Percentiles rank a stretch among this genome's conserved stretches.
These are phyloP conservation scores for Melanitta fusca DNA, from an alignment of 2,797 vertebrate genomes.

Conservation along the genomic window DNA sequence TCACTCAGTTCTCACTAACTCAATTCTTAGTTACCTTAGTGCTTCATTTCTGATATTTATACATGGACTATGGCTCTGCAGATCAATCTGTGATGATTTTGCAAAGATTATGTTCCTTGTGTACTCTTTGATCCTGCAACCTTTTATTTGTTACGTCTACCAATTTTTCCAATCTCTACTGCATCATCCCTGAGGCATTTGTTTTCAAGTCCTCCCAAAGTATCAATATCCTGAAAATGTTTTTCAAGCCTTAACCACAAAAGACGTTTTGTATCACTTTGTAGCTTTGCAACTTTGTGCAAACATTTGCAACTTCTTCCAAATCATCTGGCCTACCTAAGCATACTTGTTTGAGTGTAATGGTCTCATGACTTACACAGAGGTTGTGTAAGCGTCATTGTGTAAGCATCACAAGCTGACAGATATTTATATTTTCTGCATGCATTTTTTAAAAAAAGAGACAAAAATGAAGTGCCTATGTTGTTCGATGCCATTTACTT, in stretches of 20 bases:
- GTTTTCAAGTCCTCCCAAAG: neutral
- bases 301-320: neutral
- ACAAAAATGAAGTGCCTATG: neutral
- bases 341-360: neutral
- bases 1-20: neutral
- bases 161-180: neutral
- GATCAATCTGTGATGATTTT: neutral
- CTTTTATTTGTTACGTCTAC: neutral
- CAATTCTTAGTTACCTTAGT: neutral
- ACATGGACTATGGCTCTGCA: neutral
- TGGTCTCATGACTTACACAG: neutral
- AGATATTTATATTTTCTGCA: neutral
- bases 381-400: neutral
- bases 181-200: neutral
- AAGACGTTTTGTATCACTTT: neutral
- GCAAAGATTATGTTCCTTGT: neutral
- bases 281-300: neutral
- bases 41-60: neutral
- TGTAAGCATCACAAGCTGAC: neutral
- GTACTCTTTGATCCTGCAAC: neutral
- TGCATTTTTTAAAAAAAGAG: neutral
- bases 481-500: neutral
- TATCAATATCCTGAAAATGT: neutral
- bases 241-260: neutral
- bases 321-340: neutral